Base-by-base conservation (phyloP, 1,140 invertebrate genomes). In the Neodiprion virginianus region DNA sequence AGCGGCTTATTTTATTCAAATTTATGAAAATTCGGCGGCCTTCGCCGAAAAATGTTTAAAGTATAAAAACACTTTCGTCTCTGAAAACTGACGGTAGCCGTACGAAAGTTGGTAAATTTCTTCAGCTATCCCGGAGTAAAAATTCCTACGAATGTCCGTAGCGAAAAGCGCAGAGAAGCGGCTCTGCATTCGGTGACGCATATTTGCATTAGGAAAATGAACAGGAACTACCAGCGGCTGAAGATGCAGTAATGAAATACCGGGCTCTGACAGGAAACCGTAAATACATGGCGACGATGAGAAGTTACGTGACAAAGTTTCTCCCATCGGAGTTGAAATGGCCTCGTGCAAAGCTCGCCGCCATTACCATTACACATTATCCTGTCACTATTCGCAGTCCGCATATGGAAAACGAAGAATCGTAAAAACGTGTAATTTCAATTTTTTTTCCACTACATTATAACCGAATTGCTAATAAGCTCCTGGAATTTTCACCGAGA, bases 201-300 rank as follows among this genome's bases (percentile, higher is more conserved):
- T 61, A 61, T 61, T 61, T 61, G 53, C 53, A 61, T 61, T 61
- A 61, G 53, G 53, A 61, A 61, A 61, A 61, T 61, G 53, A 61
- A 61, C 53, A 61, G 53, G 53, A 61, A 61, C 53, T 61, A 17
- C 53, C 53, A 12, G 53, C 4, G 53, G 53, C 11, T 17, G 53
- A 61, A 61, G 53, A 61, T 61, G 53, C 53, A 61, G 53, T 61
- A 61, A 61, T 61, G 53, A 8, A 61, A 61, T 61, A 61, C 53
- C 53, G n/a, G 11, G 53, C n/a, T 61, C 53, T 61, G 53, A 61
- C 53, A 61, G 53, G 53, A 61, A 61, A 61, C 53, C 53, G 53
- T 61, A 61, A 61, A 61, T 61, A 61, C 53, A 17, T 61, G 7
- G 53, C 11, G n/a, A 61, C 53, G 53, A 61, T 61, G 53, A 61